Evolutionary conservation across 2,888 invertebrate species (phyloP).

Genomic region (Lydus trimaculatus): DNA sequence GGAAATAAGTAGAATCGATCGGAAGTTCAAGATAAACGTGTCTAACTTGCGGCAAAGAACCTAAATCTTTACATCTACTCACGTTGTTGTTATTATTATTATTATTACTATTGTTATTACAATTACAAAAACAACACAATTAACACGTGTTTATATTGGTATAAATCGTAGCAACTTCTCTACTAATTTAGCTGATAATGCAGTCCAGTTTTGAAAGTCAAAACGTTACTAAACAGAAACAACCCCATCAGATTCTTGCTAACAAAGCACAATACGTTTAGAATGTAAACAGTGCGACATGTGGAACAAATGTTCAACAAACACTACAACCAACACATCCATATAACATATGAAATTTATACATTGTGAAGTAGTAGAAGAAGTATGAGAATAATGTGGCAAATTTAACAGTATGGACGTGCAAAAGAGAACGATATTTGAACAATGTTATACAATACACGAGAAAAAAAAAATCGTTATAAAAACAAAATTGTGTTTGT

Average conservation of each 20-base stretch:
- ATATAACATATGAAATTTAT: neutral
- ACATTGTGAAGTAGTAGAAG: neutral
- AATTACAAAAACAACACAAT: neutral
- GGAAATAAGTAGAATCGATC: neutral
- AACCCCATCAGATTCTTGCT: neutral
- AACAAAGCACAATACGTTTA: conserved; percentile 6
- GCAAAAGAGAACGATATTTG: neutral
- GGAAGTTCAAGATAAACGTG: neutral
- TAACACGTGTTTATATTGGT: neutral
- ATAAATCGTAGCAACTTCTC: neutral
- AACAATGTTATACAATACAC: neutral
- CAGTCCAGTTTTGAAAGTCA: neutral
- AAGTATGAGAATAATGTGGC: neutral
- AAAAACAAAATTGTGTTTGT: too few species aligned
- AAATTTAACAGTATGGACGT: neutral
- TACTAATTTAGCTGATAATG: neutral
- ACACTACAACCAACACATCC: neutral
- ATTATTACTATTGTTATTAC: too few species aligned
- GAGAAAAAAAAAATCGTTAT: too few species aligned
- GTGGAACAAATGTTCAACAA: conserved; percentile 5
- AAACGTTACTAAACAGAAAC: neutral
- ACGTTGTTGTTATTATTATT: too few species aligned
- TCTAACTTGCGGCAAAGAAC: too few species aligned
- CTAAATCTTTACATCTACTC: neutral
- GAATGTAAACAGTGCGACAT: neutral